Base-by-base conservation (phyloP, 1,140 invertebrate species). In the Conus betulinus region DNA sequence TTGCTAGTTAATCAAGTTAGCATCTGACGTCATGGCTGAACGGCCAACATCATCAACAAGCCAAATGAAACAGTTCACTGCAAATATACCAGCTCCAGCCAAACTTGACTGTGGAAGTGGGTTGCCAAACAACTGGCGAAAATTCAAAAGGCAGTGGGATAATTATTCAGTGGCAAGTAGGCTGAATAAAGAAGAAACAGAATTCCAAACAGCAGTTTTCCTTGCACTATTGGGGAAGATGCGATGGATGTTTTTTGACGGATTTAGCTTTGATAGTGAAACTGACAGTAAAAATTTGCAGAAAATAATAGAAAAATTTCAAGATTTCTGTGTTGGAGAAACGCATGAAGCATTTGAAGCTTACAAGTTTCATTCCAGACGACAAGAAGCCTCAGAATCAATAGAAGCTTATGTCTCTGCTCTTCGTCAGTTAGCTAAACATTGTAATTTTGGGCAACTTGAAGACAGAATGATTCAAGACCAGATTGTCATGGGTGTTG, bases 241-340 rank as follows among this genome's bases (percentile, higher is more conserved):
- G 78, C 78, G 4, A 7, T 52, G 0, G 78, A 81, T 5, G 11
- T 81, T 81, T 81, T 81, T 81, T 53, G 78, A 81, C 7, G 78
- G 78, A 0, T 51, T 53, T 81, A 51, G 52, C 5, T 81, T 81
- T 11, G 52, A 71, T 5, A 71, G 10, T 4, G 17, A 71, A 71
- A 4, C 11, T 20, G 67, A 71, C 8, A 7, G 4, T 7, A 81
- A 81, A 8, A 52, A 53, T 3, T 6, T 81, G 25, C 7, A 81
- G 3, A 81, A 81, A 11, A 81, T 17, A 5, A 81, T 81, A 53
- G 52, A 51, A 8, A 52, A 81, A 5, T 81, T 81, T 5, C 39
- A 81, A 81, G 52, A 51, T 6, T 81, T 81, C 78, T 81, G 78
- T 51, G 27, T 81, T 81, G 78, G 78, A 15, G 27, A 53, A 52